phyloP scores from a whole-genome alignment of 2,113 vertebrate species.

The Butastur rufipennis region DNA sequence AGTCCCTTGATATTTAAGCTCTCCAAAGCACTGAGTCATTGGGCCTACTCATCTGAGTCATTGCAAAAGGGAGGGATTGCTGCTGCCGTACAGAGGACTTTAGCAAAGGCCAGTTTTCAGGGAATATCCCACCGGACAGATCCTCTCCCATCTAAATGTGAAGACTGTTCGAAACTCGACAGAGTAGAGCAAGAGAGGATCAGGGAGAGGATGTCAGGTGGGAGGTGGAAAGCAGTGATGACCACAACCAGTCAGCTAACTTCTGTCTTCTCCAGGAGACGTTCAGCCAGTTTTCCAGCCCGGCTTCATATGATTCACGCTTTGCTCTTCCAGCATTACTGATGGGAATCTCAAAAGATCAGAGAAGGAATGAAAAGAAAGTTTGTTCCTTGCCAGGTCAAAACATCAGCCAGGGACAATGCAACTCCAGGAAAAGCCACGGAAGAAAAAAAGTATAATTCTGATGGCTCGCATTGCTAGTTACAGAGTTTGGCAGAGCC shows the following conservation, averaged over 20 bases:
- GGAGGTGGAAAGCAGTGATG: not conserved
- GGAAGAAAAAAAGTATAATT: not conserved
- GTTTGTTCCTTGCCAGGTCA: not conserved
- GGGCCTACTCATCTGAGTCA: conserved; percentile 53
- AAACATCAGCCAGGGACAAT: not conserved
- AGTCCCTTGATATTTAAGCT: conserved; percentile 41
- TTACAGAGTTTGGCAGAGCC: not conserved
- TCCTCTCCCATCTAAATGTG: not conserved
- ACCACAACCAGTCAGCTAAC: not conserved
- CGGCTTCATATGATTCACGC: not conserved
- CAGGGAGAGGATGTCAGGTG: not conserved
- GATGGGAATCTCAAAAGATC: not conserved
- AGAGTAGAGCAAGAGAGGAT: not conserved
- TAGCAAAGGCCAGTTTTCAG: not conserved
- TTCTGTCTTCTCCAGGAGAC: not conserved
- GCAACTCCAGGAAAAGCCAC: not conserved
- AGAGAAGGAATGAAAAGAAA: not conserved
- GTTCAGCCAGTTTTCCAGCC: not conserved
- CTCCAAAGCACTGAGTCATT: conserved; percentile 54
- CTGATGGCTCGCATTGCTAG: not conserved
- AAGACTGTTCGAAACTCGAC: not conserved
- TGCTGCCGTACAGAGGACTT: not conserved
- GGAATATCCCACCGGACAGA: not conserved
- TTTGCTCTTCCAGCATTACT: not conserved
- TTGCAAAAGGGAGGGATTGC: not conserved